A percentile compares a stretch with the other conserved stretches of the same genome.
Evolutionary conservation across 2,888 invertebrate genomes (phyloP).

Genomic region (Drosophila kanekoi): DNA sequence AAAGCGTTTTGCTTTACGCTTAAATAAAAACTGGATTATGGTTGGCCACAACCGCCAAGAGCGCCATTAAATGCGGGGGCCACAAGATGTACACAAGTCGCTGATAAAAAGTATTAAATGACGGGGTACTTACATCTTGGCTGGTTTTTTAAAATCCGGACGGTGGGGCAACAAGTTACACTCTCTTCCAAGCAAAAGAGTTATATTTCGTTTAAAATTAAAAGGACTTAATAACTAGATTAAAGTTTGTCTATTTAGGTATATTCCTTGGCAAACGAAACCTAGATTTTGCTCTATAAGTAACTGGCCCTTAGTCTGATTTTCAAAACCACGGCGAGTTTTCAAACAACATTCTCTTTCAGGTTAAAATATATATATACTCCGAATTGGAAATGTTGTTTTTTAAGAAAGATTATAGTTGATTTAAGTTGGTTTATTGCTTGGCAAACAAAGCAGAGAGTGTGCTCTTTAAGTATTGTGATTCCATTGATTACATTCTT

Average conservation of each 20-base stretch:
- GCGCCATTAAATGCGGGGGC: slow-evolving; percentile 26
- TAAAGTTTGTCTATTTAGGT: too few species aligned
- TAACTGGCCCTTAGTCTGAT: too few species aligned
- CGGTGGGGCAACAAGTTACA: not conserved
- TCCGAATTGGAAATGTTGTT: too few species aligned
- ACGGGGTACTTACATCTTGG: not conserved
- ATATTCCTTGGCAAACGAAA: too few species aligned
- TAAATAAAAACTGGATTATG: slow-evolving; percentile 41
- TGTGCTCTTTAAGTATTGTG: too few species aligned
- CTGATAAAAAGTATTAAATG: slow-evolving; percentile 13
- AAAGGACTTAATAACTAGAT: too few species aligned
- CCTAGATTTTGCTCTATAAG: too few species aligned
- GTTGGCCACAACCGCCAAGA: slow-evolving; percentile 6
- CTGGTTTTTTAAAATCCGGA: not conserved
- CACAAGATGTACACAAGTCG: slow-evolving; percentile 8
- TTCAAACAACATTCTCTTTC: not conserved
- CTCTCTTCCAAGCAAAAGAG: not conserved
- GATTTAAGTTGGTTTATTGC: too few species aligned
- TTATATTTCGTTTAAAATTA: too few species aligned
- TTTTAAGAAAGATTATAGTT: too few species aligned
- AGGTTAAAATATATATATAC: not conserved
- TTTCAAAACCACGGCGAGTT: slow-evolving; percentile 1
- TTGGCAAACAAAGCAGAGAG: too few species aligned
- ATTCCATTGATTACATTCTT: too few species aligned
- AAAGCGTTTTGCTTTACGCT: slow-evolving; percentile 27